Conservation (phyloP, 2,888 invertebrate species). For the Dysmachus trigonus region DNA sequence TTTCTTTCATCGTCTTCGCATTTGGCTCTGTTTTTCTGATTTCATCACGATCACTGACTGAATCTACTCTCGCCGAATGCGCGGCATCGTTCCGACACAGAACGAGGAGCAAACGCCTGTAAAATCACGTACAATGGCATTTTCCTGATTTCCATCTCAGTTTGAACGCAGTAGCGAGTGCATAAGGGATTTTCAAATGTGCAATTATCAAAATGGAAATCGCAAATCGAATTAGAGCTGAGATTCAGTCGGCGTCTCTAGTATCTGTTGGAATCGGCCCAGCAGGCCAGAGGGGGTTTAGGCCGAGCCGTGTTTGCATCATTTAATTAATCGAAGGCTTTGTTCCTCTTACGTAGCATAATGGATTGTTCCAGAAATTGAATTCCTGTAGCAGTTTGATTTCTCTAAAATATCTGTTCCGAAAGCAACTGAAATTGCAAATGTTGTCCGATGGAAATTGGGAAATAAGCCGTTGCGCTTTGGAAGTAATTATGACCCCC, state of each 20-base stretch:
- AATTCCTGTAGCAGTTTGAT: neutral
- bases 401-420: neutral
- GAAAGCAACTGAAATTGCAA: neutral
- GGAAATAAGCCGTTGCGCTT: neutral
- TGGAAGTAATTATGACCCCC: neutral
- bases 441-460: neutral
- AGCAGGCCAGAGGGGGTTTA: neutral
- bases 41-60: neutral
- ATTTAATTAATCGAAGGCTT: neutral
- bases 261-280: neutral
- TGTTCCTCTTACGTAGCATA: neutral
- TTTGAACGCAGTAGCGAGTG: neutral
- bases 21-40: neutral
- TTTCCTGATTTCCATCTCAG: neutral
- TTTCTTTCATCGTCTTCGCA: neutral
- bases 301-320: neutral
- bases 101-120: neutral
- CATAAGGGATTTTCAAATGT: neutral
- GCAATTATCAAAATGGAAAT: neutral
- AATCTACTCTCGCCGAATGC: neutral
- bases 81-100: neutral
- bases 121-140: neutral
- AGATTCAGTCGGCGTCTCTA: neutral
- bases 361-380: neutral
- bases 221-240: neutral